Conservation (phyloP, 2,113 vertebrate genomes). For the Halcyon senegalensis region DNA sequence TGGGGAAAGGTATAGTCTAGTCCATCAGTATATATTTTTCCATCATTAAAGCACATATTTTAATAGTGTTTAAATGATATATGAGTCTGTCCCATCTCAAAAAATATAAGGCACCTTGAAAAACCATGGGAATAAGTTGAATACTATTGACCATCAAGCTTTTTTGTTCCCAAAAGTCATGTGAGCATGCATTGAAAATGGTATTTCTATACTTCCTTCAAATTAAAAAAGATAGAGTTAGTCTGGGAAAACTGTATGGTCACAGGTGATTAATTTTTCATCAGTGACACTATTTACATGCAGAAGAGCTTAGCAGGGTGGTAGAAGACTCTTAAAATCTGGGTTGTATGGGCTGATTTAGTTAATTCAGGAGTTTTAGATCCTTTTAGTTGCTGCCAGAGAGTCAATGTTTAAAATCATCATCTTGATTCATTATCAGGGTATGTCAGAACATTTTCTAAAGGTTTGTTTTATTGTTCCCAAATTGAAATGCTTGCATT, state of each 20-base stretch:
- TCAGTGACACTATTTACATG: background rate
- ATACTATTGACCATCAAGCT: background rate
- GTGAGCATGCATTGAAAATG: background rate
- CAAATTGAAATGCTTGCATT: background rate
- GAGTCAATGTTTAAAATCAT: background rate
- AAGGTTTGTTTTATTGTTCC: background rate
- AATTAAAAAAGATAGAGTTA: background rate
- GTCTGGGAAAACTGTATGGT: background rate
- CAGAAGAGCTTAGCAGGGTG: background rate
- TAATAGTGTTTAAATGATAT: background rate
- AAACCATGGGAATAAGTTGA: background rate
- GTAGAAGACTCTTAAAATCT: background rate
- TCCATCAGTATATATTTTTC: background rate
- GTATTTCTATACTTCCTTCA: background rate
- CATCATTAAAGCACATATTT: background rate
- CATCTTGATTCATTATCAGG: background rate
- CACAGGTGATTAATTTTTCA: background rate
- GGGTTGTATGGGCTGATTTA: background rate
- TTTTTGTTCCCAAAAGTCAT: background rate
- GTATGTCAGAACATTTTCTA: background rate
- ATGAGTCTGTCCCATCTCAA: background rate
- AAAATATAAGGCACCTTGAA: background rate
- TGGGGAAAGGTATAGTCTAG: background rate
- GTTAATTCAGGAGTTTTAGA: background rate
- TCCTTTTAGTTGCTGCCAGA: background rate